Evolutionary conservation across 2,888 invertebrate species (phyloP), one percentile per base, ranked within the genome.

Genomic region (Dinocampus coccinellae): DNA sequence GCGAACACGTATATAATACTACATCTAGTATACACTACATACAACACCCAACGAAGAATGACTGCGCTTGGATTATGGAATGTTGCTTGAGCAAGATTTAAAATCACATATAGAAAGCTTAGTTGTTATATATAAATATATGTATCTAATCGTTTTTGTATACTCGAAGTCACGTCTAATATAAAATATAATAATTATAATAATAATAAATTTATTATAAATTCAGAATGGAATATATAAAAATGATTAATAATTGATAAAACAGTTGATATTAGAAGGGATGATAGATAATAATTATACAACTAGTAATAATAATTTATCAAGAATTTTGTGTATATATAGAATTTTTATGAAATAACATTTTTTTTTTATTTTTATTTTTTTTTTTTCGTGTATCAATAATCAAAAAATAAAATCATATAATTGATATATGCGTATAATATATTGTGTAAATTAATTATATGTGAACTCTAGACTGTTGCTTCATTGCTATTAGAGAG

Each of bases 11-110:
- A 47, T 16, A 47, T 7, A n/a, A n/a, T n/a, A n/a, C n/a, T n/a
- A n/a, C n/a, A n/a, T n/a, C n/a, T n/a, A 16, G 4, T 11, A 13
- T n/a, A 42, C n/a, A 42, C 42, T 3, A 42, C 42, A 47, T n/a
- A 47, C 16, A 16, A 47, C 47, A 47, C 63, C 20, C n/a, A n/a
- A 16, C 63, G 52, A 63, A 26, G 47, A 63, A 47, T 63, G 63
- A 63, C 63, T 63, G 63, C 52, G 42, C 47, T 47, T 20, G 47
- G 47, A 16, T 47, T 47, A 47, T 47, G 47, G 63, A 63, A 63
- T 63, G 63, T 47, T 63, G 63, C 39, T 47, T 42, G 39, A 42
- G 47, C 63, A 63, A 63, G n/a, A 63, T 63, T 63, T 42, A 29
- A 63, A 63, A 63, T 63, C 47, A 63, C n/a, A 47, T 29, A 26